A percentile compares a stretch with the other conserved stretches of the same genome.
phyloP scores from a whole-genome alignment of 2,113 vertebrate genomes.

The Tautogolabrus adspersus region DNA sequence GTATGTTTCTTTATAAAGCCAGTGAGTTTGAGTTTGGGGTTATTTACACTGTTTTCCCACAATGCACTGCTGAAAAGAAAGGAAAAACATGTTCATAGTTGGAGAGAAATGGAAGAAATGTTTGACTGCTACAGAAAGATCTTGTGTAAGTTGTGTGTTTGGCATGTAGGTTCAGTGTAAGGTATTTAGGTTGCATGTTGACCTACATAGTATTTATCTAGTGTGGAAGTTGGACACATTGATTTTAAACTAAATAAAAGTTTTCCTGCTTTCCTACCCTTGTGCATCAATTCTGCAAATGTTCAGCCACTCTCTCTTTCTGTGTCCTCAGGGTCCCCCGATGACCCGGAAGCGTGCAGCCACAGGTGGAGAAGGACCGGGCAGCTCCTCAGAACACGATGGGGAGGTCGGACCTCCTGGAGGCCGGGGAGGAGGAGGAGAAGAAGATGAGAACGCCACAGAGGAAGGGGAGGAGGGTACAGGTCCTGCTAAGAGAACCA shows the following conservation, averaged over 20 bases:
- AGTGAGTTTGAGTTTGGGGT: not conserved
- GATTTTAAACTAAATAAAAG: too few relatives aligned
- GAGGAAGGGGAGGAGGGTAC: constrained; percentile 73
- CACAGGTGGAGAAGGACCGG: constrained; percentile 69
- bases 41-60: not conserved
- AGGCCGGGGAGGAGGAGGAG: constrained; percentile 21
- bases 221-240: not conserved
- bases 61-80: not conserved
- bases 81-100: too few relatives aligned
- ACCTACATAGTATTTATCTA: too few relatives aligned
- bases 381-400: constrained; percentile 81
- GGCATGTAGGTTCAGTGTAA: too few relatives aligned
- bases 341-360: constrained; percentile 81
- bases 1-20: too few relatives aligned
- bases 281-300: not conserved
- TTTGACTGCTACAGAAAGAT: not conserved
- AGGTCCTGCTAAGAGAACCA: constrained; percentile 73
- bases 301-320: not conserved
- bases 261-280: not conserved
- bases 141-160: not conserved
- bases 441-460: constrained; percentile 77
- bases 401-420: constrained; percentile 63
- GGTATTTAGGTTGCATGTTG: too few relatives aligned
- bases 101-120: too few relatives aligned
- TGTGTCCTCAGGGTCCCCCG: constrained; percentile 64